These are phyloP conservation scores for Tapera naevia DNA, from an alignment of 2,797 vertebrate genomes.

Conservation along the genomic window DNA sequence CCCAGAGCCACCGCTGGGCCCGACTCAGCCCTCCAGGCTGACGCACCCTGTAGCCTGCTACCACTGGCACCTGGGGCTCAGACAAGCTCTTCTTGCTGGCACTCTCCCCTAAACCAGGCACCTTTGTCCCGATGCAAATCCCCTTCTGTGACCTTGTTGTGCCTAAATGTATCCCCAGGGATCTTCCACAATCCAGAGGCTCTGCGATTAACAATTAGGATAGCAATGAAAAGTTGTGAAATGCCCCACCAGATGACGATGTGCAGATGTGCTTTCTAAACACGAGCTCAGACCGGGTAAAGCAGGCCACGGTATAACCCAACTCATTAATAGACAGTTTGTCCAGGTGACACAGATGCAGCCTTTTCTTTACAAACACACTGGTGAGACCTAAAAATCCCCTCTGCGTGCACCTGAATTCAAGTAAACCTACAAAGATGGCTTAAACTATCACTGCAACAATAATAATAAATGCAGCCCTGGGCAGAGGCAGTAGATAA, in stretches of 20 bases:
- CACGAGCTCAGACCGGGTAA: not conserved
- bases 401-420: not conserved
- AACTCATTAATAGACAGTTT: not conserved
- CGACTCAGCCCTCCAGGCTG: rapidly evolving
- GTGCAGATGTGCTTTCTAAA: not conserved
- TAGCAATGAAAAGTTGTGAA: not conserved
- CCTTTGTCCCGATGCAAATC: not conserved
- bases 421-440: not conserved
- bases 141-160: not conserved
- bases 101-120: not conserved
- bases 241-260: not conserved
- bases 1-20: not conserved
- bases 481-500: not conserved
- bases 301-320: not conserved
- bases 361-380: not conserved
- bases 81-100: not conserved
- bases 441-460: not conserved
- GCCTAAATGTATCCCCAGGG: not conserved
- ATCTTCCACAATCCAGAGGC: not conserved
- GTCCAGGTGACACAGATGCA: not conserved
- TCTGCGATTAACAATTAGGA: not conserved
- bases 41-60: not conserved
- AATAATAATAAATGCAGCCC: not conserved
- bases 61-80: not conserved
- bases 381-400: not conserved